Evolutionary conservation across 1,140 invertebrate genomes (phyloP).

Genomic region (Listronotus oregonensis): DNA sequence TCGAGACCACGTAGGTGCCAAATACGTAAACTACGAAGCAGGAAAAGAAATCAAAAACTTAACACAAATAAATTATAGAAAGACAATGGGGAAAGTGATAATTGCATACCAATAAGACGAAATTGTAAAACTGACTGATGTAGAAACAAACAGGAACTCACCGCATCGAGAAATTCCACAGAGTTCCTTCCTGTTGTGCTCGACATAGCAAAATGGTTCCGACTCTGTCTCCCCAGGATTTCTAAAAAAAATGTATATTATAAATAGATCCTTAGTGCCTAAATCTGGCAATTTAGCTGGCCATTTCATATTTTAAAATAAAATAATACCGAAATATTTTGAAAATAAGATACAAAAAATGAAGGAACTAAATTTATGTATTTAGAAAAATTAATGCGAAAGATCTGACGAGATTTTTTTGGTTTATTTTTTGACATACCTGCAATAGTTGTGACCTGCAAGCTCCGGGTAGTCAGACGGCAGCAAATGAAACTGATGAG

Average conservation of each 20-base stretch:
- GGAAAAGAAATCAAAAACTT: not conserved
- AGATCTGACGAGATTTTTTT: no score
- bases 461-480: conserved; percentile 81
- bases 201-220: conserved; percentile 92
- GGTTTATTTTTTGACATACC: conserved; percentile 53
- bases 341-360: no score
- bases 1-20: conserved; percentile 64
- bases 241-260: conserved; percentile 53
- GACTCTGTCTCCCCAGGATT: conserved; percentile 82
- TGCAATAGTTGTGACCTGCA: conserved; percentile 86
- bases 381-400: no score
- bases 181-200: conserved; percentile 71
- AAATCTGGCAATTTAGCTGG: not conserved
- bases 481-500: conserved; percentile 73
- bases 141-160: no score
- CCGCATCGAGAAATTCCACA: conserved; percentile 87
- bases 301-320: not conserved
- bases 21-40: conserved; percentile 60
- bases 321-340: conserved; percentile 15
- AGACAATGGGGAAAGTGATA: no score
- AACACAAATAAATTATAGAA: no score
- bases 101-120: no score
- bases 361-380: no score
- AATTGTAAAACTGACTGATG: no score
- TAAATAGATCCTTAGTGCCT: not conserved